phyloP scores from a whole-genome alignment of 2,888 invertebrate species.

The Lymantria monacha region DNA sequence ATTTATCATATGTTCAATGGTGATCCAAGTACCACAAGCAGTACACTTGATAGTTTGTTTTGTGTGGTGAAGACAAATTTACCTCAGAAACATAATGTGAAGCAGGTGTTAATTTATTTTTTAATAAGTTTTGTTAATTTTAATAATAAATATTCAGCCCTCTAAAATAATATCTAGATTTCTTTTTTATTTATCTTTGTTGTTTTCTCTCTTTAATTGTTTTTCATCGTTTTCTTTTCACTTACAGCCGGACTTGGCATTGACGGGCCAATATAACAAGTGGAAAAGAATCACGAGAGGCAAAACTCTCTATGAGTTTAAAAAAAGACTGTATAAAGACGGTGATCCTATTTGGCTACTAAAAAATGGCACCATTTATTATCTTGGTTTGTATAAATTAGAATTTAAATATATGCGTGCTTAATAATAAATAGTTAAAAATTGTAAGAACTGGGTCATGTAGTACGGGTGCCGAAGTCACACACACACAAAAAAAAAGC shows the following conservation, averaged over 20 bases:
- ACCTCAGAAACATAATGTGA: slow-evolving; percentile 47
- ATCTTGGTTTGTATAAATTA: slow-evolving; percentile 46
- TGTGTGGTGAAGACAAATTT: slow-evolving; percentile 68
- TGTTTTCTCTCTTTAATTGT: too few species aligned
- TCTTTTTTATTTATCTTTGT: too few species aligned
- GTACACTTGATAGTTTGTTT: slow-evolving; percentile 51
- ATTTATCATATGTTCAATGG: slow-evolving; percentile 30
- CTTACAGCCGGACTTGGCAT: slow-evolving; percentile 44
- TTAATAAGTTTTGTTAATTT: not conserved
- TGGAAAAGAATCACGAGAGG: slow-evolving; percentile 13
- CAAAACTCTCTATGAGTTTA: slow-evolving; percentile 34
- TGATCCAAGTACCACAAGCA: slow-evolving; percentile 24
- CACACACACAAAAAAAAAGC: too few species aligned
- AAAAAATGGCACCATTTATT: slow-evolving; percentile 51
- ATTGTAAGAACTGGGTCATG: not conserved
- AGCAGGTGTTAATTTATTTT: slow-evolving; percentile 37
- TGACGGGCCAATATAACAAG: slow-evolving; percentile 18
- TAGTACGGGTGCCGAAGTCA: too few species aligned
- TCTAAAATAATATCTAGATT: too few species aligned
- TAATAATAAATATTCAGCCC: too few species aligned
- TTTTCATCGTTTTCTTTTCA: slow-evolving; percentile 20
- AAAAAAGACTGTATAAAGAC: slow-evolving; percentile 46
- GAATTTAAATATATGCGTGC: not conserved
- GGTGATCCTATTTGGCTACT: slow-evolving; percentile 62
- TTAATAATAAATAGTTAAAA: slow-evolving; percentile 1